These are phyloP conservation scores for Staurois parvus DNA, from an alignment of 2,797 vertebrate species.

Conservation along the genomic window DNA sequence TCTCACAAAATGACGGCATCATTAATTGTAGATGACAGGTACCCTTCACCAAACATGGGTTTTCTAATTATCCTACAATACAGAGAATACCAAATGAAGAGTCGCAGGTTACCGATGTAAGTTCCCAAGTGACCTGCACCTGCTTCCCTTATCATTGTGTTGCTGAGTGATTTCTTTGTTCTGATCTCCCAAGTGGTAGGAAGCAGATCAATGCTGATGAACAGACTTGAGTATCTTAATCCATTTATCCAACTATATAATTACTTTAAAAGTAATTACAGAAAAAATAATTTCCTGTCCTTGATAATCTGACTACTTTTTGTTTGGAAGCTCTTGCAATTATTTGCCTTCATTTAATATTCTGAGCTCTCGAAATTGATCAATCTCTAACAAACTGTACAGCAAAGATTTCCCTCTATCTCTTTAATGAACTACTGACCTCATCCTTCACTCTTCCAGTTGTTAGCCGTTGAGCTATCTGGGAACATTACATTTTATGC, in stretches of 20 bases:
- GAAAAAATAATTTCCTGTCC: conserved; percentile 8
- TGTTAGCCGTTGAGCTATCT: neutral
- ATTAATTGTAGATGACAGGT: neutral
- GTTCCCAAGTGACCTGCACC: neutral
- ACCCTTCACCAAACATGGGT: neutral
- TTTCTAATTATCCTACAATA: neutral
- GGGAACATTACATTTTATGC: neutral
- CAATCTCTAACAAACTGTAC: neutral
- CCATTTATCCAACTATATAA: conserved; percentile 37
- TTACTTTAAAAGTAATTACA: conserved; percentile 38
- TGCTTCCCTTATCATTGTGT: neutral
- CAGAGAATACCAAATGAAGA: neutral
- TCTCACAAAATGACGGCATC: too few species aligned
- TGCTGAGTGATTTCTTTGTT: conserved; percentile 22
- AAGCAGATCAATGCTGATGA: conserved; percentile 25
- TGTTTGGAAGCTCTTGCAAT: neutral
- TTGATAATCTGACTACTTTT: neutral
- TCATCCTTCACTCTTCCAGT: neutral
- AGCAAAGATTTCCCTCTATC: neutral
- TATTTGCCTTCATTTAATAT: conserved; percentile 9
- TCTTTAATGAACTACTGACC: neutral
- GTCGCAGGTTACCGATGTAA: neutral
- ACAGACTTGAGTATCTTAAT: conserved; percentile 33
- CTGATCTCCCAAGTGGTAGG: conserved; percentile 23
- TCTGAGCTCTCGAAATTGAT: conserved; percentile 2